phyloP scores from a whole-genome alignment of 2,797 vertebrate genomes.

The Arrhamphus sclerolepis region DNA sequence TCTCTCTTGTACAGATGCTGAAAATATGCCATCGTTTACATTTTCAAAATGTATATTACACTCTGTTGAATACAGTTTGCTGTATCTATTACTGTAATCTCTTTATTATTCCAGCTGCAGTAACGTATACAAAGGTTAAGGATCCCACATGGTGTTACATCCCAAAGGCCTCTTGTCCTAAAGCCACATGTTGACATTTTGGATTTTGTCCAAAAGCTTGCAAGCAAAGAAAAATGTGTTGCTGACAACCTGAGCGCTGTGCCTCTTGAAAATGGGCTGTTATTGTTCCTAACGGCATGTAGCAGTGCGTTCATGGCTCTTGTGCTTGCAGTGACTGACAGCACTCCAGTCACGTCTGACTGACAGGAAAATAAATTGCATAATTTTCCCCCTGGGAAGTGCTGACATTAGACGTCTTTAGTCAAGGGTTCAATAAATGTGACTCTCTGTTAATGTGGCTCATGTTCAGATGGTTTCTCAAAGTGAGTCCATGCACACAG shows the following conservation, averaged over 20 bases:
- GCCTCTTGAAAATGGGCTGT: conserved; percentile 57
- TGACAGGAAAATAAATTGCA: conserved; percentile 64
- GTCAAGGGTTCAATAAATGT: conserved; percentile 45
- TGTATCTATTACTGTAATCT: conserved; percentile 24
- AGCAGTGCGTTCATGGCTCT: conserved; percentile 48
- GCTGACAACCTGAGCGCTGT: conserved; percentile 85
- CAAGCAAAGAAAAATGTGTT: conserved; percentile 85
- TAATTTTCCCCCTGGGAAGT: conserved; percentile 56
- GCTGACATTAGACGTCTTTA: conserved; percentile 61
- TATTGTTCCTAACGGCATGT: conserved; percentile 60
- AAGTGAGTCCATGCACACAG: conserved; percentile 42
- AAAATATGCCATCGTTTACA: conserved; percentile 22
- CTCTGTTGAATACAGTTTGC: conserved; percentile 1
- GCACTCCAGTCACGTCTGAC: conserved; percentile 62
- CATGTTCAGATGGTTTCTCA: conserved; percentile 19
- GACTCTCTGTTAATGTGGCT: conserved; percentile 49
- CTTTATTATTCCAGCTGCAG: conserved; percentile 31
- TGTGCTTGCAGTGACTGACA: conserved; percentile 65
- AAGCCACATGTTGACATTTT: conserved; percentile 66
- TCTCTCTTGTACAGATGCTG: conserved; percentile 10
- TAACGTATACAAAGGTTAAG: conserved; percentile 36
- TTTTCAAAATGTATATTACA: conserved; percentile 1
- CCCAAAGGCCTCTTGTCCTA: conserved; percentile 32
- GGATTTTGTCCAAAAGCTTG: conserved; percentile 86
- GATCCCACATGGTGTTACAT: conserved; percentile 25